These are phyloP conservation scores for Girardinus metallicus DNA, from an alignment of 2,797 vertebrate genomes.

Conservation along the genomic window DNA sequence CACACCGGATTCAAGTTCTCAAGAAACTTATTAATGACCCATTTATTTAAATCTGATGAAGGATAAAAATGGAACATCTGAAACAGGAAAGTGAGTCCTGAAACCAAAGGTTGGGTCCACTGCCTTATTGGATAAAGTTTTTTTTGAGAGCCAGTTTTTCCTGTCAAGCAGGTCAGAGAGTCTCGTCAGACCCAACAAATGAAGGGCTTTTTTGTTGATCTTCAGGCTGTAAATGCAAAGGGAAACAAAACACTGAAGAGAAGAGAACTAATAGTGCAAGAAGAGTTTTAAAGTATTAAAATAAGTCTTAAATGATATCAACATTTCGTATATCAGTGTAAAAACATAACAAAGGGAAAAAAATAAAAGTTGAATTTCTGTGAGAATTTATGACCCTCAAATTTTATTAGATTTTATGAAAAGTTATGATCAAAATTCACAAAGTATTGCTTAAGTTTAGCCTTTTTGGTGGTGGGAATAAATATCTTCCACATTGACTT, in stretches of 20 bases:
- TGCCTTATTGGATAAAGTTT: neutral
- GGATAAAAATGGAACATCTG: neutral
- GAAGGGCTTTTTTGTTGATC: neutral
- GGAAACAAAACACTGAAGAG: neutral
- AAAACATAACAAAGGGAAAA: neutral
- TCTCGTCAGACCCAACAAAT: neutral
- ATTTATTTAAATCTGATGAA: neutral
- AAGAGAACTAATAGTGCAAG: neutral
- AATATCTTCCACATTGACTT: neutral
- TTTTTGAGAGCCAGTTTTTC: neutral
- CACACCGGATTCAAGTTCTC: neutral
- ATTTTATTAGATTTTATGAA: neutral
- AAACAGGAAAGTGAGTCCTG: neutral
- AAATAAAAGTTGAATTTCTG: too few species aligned
- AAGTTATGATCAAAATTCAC: neutral
- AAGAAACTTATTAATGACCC: neutral
- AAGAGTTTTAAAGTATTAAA: neutral
- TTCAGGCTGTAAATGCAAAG: neutral
- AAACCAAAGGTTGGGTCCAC: neutral
- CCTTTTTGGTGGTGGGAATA: neutral
- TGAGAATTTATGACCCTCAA: neutral
- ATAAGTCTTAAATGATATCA: neutral
- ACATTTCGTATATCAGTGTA: neutral
- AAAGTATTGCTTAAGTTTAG: neutral
- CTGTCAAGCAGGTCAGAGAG: neutral